Conservation (phyloP, 2,888 invertebrate genomes). For the Ametastegia equiseti region DNA sequence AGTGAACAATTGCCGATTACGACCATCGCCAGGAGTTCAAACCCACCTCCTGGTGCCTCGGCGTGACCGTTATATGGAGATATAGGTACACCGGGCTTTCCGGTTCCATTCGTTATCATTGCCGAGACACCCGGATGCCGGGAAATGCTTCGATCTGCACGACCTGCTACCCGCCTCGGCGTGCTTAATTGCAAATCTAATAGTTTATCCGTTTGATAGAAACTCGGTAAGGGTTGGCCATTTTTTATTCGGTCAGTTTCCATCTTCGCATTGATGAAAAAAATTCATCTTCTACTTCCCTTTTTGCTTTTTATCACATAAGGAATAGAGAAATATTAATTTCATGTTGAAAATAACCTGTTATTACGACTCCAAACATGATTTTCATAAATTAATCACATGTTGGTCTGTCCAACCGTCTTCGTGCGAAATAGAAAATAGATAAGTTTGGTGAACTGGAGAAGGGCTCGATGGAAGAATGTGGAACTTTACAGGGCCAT, state of each 20-base stretch:
- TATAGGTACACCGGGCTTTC: not conserved
- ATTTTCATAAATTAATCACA: too few relatives aligned
- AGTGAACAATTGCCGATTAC: slow-evolving; percentile 40
- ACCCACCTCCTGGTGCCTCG: not conserved
- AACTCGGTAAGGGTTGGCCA: not conserved
- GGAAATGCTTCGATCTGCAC: slow-evolving; percentile 25
- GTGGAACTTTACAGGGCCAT: too few relatives aligned
- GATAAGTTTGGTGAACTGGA: too few relatives aligned
- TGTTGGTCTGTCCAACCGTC: too few relatives aligned
- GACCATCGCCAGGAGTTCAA: not conserved
- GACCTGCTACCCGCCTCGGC: not conserved
- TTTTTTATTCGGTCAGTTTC: not conserved
- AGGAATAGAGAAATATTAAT: too few relatives aligned
- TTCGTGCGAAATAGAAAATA: too few relatives aligned
- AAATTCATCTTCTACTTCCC: too few relatives aligned
- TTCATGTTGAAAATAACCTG: too few relatives aligned
- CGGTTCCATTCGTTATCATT: slow-evolving; percentile 36
- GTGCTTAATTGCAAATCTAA: slow-evolving; percentile 15
- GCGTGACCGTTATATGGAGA: not conserved
- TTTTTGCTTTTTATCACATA: not conserved
- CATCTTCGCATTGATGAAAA: not conserved
- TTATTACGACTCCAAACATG: too few relatives aligned
- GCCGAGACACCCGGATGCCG: slow-evolving; percentile 15
- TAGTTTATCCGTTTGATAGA: not conserved
- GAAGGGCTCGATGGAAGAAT: too few relatives aligned